phyloP scores from a whole-genome alignment of 2,888 invertebrate genomes.

The Dromius quadrimaculatus region DNA sequence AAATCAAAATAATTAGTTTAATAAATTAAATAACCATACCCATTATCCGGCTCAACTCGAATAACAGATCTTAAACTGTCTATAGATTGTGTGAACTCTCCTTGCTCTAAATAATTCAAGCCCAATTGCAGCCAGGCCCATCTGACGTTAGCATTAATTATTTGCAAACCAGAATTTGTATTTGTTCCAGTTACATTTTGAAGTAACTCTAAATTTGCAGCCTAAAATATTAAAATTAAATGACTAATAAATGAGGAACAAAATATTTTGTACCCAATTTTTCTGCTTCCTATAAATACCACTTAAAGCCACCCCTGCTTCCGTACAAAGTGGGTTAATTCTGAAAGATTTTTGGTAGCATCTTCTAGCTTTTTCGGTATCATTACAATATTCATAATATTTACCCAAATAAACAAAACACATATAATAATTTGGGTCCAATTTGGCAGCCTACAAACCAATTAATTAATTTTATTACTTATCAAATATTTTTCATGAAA shows the following conservation, averaged over 20 bases:
- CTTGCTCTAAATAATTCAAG: constrained; percentile 80
- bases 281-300: constrained; percentile 78
- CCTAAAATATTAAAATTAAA: constrained; percentile 62
- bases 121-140: constrained; percentile 91
- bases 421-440: constrained; percentile 79
- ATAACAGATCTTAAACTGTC: constrained; percentile 80
- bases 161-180: constrained; percentile 36
- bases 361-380: constrained; percentile 80
- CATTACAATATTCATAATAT: constrained; percentile 76
- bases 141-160: constrained; percentile 65
- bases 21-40: constrained; percentile 69
- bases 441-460: constrained; percentile 71
- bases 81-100: constrained; percentile 81
- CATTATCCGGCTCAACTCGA: constrained; percentile 76
- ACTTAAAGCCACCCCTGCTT: constrained; percentile 81
- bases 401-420: constrained; percentile 83
- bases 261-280: constrained; percentile 68
- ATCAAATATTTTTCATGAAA: constrained; percentile 39
- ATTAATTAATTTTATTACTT: constrained; percentile 4
- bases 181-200: constrained; percentile 66
- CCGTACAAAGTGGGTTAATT: constrained; percentile 76
- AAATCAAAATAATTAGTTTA: too few relatives aligned
- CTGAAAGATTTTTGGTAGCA: constrained; percentile 88
- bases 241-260: not conserved
- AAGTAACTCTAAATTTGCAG: constrained; percentile 74